These are phyloP conservation scores for Manduca sexta DNA, from an alignment of 1,140 invertebrate species.

Conservation along the genomic window DNA sequence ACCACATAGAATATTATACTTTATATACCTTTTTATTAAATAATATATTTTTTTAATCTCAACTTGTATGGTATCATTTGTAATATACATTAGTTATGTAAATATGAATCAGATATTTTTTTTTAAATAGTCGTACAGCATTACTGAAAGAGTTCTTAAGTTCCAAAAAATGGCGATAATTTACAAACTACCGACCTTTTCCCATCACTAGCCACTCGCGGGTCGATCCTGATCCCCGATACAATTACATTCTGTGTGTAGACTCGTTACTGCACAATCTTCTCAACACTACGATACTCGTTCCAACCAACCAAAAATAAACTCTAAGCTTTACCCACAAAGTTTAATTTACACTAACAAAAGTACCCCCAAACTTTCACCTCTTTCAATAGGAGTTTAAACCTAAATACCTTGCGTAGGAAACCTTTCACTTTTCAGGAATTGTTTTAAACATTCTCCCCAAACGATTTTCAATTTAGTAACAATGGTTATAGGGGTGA, in stretches of 20 bases:
- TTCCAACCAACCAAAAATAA: conserved; percentile 20
- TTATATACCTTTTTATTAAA: too few species aligned
- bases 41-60: too few species aligned
- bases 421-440: conserved; percentile 72
- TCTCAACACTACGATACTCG: conserved; percentile 48
- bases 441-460: conserved; percentile 42
- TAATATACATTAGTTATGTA: too few species aligned
- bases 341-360: conserved; percentile 23
- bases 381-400: conserved; percentile 72
- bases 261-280: conserved; percentile 68
- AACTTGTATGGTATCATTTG: neutral
- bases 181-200: conserved; percentile 21
- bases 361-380: conserved; percentile 62
- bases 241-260: conserved; percentile 68
- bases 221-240: conserved; percentile 65
- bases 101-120: too few species aligned
- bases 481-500: conserved; percentile 21
- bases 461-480: conserved; percentile 35
- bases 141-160: neutral
- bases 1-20: too few species aligned
- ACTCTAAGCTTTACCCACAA: conserved; percentile 24
- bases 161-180: neutral
- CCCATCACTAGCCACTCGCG: conserved; percentile 33
- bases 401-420: conserved; percentile 71
- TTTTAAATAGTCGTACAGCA: too few species aligned